phyloP scores from a whole-genome alignment of 1,140 invertebrate genomes.

The Pseudachorutes palmiensis region DNA sequence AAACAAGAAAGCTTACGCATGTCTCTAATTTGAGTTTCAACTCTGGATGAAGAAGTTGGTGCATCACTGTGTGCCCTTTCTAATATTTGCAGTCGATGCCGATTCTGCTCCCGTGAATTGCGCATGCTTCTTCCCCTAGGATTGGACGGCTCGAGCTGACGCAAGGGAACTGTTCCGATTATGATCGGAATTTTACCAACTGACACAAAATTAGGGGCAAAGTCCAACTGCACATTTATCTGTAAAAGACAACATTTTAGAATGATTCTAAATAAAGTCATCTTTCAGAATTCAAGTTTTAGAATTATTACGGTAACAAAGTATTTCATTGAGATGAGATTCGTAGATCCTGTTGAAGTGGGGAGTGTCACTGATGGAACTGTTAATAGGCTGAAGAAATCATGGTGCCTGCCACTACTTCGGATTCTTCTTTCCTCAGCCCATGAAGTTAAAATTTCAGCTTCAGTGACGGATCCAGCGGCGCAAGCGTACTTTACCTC shows the following conservation, averaged over 20 bases:
- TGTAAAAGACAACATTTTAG: background rate
- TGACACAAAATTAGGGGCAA: background rate
- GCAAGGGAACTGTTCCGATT: constrained; percentile 1
- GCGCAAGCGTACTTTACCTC: background rate
- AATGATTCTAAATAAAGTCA: background rate
- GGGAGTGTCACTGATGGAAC: background rate
- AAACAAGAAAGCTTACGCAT: background rate
- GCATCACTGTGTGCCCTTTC: too few relatives aligned
- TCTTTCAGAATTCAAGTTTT: background rate
- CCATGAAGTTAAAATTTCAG: background rate
- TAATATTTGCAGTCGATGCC: background rate
- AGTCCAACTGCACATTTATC: background rate
- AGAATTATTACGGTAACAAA: background rate
- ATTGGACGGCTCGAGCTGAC: background rate
- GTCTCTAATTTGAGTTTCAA: background rate
- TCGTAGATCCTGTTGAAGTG: background rate
- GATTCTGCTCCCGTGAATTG: background rate
- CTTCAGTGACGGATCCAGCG: background rate
- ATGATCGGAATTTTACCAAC: constrained; percentile 1
- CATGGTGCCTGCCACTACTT: background rate
- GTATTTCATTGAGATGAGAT: constrained; percentile 1
- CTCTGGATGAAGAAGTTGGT: too few relatives aligned
- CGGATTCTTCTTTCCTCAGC: background rate
- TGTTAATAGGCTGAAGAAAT: background rate
- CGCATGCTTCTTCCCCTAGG: background rate